These are phyloP conservation scores for Rhopalosiphum maidis DNA, from an alignment of 1,140 invertebrate genomes.

Conservation along the genomic window DNA sequence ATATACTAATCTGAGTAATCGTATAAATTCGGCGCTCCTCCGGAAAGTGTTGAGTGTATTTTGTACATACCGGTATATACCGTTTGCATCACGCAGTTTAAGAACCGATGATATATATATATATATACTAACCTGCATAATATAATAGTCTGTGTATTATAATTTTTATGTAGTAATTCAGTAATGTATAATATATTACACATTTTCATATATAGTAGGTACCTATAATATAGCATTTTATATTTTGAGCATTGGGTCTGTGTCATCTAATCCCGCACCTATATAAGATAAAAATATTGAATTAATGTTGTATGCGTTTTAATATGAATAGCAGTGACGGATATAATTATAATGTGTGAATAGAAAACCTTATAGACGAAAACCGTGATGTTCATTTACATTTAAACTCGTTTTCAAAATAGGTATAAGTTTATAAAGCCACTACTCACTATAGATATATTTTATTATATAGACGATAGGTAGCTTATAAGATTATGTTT, in stretches of 20 bases:
- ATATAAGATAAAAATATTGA: not conserved
- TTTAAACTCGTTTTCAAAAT: constrained; percentile 4
- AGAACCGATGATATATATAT: not conserved
- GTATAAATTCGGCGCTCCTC: not conserved
- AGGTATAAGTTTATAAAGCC: not conserved
- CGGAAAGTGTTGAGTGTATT: not conserved
- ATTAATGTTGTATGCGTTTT: not conserved
- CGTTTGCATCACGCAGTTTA: not conserved
- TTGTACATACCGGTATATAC: too few relatives aligned
- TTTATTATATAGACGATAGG: too few relatives aligned
- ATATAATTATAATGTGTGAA: not conserved
- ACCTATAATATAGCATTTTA: not conserved
- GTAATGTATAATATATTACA: not conserved
- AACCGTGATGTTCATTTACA: not conserved
- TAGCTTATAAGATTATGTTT: not conserved
- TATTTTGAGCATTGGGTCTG: not conserved
- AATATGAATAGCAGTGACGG: not conserved
- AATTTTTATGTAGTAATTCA: not conserved
- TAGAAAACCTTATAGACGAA: not conserved
- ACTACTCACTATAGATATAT: not conserved
- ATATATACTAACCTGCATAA: too few relatives aligned
- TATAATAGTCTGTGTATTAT: not conserved
- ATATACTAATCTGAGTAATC: not conserved
- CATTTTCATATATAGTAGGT: not conserved
- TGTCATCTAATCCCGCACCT: not conserved